These are phyloP conservation scores for Plectrocnemia conspersa DNA, from an alignment of 1,140 invertebrate species.

Conservation along the genomic window DNA sequence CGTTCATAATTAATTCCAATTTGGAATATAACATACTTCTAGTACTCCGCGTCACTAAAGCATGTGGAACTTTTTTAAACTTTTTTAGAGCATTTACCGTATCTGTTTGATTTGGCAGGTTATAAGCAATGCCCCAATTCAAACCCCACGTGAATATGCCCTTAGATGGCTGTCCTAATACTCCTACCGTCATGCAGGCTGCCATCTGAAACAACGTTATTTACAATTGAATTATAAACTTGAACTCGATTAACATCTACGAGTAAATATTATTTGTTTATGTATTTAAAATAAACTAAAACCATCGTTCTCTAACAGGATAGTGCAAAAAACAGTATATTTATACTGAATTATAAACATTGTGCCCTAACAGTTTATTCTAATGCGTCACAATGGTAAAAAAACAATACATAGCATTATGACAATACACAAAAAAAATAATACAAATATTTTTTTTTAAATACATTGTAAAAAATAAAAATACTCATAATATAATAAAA, in stretches of 20 bases:
- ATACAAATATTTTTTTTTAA: too few relatives aligned
- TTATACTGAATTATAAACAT: too few relatives aligned
- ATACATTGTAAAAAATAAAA: too few relatives aligned
- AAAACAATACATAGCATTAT: too few relatives aligned
- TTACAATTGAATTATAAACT: too few relatives aligned
- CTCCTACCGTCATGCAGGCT: slow-evolving; percentile 57
- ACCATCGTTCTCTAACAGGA: too few relatives aligned
- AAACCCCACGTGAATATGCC: slow-evolving; percentile 62
- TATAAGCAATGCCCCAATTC: slow-evolving; percentile 73
- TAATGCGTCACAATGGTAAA: too few relatives aligned
- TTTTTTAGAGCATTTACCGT: slow-evolving; percentile 49
- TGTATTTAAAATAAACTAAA: slow-evolving; percentile 7
- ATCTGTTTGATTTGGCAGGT: slow-evolving; percentile 65
- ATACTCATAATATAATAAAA: too few relatives aligned
- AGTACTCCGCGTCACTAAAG: slow-evolving; percentile 50
- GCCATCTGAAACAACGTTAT: slow-evolving; percentile 54
- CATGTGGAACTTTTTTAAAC: slow-evolving; percentile 38
- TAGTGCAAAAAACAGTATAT: too few relatives aligned
- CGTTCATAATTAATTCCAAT: slow-evolving; percentile 63
- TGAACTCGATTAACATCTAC: neutral
- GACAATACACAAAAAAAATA: too few relatives aligned
- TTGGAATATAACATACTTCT: slow-evolving; percentile 61
- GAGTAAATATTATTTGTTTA: slow-evolving; percentile 3
- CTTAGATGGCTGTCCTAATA: slow-evolving; percentile 50
- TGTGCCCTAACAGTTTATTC: too few relatives aligned